phyloP scores from a whole-genome alignment of 2,113 vertebrate genomes.

The Plecotus auritus region DNA sequence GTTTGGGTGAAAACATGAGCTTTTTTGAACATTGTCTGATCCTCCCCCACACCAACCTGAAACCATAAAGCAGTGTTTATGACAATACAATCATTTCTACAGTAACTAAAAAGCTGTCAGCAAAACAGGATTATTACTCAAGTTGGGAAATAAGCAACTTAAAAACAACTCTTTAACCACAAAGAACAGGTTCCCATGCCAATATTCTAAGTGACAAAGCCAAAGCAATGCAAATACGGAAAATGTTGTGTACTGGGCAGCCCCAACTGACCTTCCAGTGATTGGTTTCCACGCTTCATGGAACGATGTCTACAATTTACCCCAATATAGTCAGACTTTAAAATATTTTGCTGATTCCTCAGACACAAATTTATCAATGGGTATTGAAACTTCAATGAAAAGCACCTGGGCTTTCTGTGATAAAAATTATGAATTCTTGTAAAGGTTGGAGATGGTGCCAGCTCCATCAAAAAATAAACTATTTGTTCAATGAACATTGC shows the following conservation, averaged over 20 bases:
- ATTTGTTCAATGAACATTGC: not conserved
- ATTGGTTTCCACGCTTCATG: not conserved
- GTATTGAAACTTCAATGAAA: not conserved
- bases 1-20: slow-evolving; percentile 45
- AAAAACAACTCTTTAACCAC: slow-evolving; percentile 19
- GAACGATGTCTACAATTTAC: not conserved
- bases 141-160: slow-evolving; percentile 59
- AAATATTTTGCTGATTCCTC: not conserved
- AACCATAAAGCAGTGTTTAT: slow-evolving; percentile 67
- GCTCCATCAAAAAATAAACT: not conserved
- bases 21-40: slow-evolving; percentile 35
- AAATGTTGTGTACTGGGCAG: slow-evolving; percentile 12
- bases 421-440: not conserved
- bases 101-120: slow-evolving; percentile 63
- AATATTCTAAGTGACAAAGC: slow-evolving; percentile 46
- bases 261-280: slow-evolving; percentile 7
- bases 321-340: not conserved
- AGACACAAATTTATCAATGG: not conserved
- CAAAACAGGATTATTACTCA: slow-evolving; percentile 61
- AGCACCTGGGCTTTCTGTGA: not conserved
- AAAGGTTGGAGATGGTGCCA: not conserved
- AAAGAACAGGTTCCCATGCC: slow-evolving; percentile 53
- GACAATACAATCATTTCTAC: slow-evolving; percentile 65
- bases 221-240: slow-evolving; percentile 2
- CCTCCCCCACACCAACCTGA: slow-evolving; percentile 10